A percentile compares a stretch with the other conserved stretches of the same genome.
Conservation (phyloP, 30 jellyfish, hydroid and myxozoan species). For the Morbakka virulenta region DNA sequence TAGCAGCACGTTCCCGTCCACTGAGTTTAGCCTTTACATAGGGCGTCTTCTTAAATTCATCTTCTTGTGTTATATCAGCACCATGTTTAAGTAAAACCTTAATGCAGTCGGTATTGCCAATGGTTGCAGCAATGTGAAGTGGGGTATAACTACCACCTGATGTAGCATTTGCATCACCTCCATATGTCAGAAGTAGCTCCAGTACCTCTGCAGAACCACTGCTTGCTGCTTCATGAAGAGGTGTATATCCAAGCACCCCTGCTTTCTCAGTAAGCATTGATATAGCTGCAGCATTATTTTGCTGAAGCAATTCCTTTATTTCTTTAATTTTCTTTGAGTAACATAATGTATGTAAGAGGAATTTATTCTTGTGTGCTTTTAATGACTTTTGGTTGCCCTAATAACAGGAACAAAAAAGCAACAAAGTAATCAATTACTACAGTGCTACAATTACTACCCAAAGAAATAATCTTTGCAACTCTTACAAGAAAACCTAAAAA, state of each 20-base stretch:
- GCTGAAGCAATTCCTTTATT: conserved; percentile 38
- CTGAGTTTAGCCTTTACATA: conserved; percentile 75
- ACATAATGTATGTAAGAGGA: conserved; percentile 57
- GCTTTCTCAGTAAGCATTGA: conserved; percentile 66
- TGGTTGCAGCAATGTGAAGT: conserved; percentile 92
- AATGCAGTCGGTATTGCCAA: conserved; percentile 77
- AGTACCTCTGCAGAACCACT: conserved; percentile 60
- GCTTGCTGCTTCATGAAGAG: conserved; percentile 91
- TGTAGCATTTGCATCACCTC: conserved; percentile 77
- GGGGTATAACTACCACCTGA: conserved; percentile 93
- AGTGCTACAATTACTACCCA: too few relatives aligned
- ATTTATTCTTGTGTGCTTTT: neutral
- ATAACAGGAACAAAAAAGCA: too few relatives aligned
- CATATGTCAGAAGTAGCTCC: conserved; percentile 63
- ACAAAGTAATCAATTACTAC: too few relatives aligned
- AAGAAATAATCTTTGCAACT: too few relatives aligned
- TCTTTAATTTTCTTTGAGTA: conserved; percentile 57
- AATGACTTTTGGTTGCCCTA: too few relatives aligned
- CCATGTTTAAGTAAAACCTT: conserved; percentile 53
- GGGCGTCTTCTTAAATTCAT: conserved; percentile 91
- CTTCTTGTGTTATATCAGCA: conserved; percentile 58
- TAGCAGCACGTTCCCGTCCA: conserved; percentile 58
- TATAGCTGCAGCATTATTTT: conserved; percentile 33
- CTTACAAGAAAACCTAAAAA: too few relatives aligned
- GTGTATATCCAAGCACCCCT: conserved; percentile 92